Percentiles rank a stretch among this genome's conserved stretches.
Conservation (phyloP, 30 jellyfish, hydroid and myxozoan species). For the Pelagia noctiluca region DNA sequence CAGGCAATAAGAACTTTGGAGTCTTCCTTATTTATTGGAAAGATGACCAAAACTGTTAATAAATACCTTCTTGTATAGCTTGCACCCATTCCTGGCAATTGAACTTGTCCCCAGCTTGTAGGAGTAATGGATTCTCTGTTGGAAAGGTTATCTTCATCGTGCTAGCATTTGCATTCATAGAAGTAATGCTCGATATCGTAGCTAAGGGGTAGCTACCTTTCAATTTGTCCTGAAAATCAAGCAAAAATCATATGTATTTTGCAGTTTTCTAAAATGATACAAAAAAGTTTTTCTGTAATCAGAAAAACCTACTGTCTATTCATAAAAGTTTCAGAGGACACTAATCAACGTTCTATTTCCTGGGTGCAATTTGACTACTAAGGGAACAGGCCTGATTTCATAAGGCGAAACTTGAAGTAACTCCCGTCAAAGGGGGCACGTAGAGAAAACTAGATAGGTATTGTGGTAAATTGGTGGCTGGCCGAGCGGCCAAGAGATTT, state of each 20-base stretch:
- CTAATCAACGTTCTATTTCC: too few relatives aligned
- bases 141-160: slow-evolving; percentile 57
- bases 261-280: not conserved
- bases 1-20: too few relatives aligned
- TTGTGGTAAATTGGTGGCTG: too few relatives aligned
- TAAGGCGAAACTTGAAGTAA: too few relatives aligned
- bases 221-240: slow-evolving; percentile 60
- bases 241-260: not conserved
- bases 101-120: slow-evolving; percentile 66
- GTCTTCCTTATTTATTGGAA: too few relatives aligned
- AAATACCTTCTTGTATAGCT: slow-evolving; percentile 75
- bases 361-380: not conserved
- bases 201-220: slow-evolving; percentile 91
- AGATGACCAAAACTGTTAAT: not conserved
- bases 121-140: slow-evolving; percentile 53
- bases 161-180: slow-evolving; percentile 44
- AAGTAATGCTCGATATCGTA: slow-evolving; percentile 36
- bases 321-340: not conserved
- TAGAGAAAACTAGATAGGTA: too few relatives aligned
- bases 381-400: too few relatives aligned
- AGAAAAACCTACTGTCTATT: not conserved
- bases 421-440: too few relatives aligned
- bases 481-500: too few relatives aligned
- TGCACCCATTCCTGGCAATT: slow-evolving; percentile 76
- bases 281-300: not conserved